These are phyloP conservation scores for Odontamblyopus rebecca DNA, from an alignment of 2,797 vertebrate species.

Conservation along the genomic window DNA sequence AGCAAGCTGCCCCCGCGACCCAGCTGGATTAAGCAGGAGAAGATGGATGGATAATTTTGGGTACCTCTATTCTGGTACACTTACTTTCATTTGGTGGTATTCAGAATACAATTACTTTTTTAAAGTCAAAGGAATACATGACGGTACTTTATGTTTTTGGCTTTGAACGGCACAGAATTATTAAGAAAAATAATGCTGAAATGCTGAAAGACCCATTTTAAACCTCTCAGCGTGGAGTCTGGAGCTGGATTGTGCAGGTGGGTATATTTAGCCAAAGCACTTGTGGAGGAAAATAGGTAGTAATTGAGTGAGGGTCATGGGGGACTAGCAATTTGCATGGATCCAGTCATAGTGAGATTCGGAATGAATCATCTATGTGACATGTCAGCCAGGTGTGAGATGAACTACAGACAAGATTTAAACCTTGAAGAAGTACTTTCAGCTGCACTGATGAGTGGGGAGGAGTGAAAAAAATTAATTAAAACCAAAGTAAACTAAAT, in stretches of 20 bases:
- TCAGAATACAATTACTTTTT: no score
- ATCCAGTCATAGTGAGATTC: conserved; percentile 23
- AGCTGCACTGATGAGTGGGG: not conserved
- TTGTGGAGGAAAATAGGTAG: not conserved
- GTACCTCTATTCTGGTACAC: no score
- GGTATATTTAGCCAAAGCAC: conserved; percentile 48
- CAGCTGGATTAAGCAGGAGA: no score
- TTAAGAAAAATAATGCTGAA: no score
- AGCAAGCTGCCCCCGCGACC: no score
- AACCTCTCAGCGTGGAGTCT: conserved; percentile 36
- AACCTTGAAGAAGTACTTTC: not conserved
- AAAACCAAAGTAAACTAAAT: no score
- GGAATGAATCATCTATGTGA: conserved; percentile 56
- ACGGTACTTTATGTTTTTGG: no score
- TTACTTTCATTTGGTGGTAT: no score
- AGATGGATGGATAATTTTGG: no score
- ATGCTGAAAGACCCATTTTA: conserved; percentile 55
- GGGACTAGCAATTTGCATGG: conserved; percentile 27
- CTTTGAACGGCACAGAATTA: no score
- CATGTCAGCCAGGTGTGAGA: conserved; percentile 34
- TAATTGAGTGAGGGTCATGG: conserved; percentile 16
- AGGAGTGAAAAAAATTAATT: no score
- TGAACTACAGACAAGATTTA: conserved; percentile 16
- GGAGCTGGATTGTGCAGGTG: conserved; percentile 37
- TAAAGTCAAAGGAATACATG: no score